Percentiles rank a stretch among this genome's conserved stretches.
Conservation (phyloP, 2,113 vertebrate species). For the Tautogolabrus adspersus region DNA sequence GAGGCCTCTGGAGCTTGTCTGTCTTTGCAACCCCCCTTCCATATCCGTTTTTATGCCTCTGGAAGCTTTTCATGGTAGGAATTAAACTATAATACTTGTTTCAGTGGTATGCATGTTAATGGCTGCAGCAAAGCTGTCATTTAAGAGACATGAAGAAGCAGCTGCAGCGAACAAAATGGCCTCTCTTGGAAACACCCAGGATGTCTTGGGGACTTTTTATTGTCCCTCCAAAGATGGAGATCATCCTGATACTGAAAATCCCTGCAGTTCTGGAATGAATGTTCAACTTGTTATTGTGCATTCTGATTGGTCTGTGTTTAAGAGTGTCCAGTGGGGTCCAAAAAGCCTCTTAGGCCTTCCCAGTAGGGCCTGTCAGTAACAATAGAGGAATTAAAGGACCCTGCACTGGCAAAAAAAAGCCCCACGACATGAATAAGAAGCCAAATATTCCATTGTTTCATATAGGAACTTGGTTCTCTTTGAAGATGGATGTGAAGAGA, state of each 20-base stretch:
- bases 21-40: conserved; percentile 55
- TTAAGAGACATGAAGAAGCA: conserved; percentile 75
- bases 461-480: conserved; percentile 78
- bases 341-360: conserved; percentile 76
- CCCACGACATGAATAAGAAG: conserved; percentile 67
- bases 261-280: conserved; percentile 66
- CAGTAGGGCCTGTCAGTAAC: conserved; percentile 66
- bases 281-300: conserved; percentile 69
- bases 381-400: conserved; percentile 78
- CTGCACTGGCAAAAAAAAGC: conserved; percentile 59
- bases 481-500: conserved; percentile 77
- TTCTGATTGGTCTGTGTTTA: conserved; percentile 76
- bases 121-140: conserved; percentile 78
- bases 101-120: conserved; percentile 78
- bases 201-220: conserved; percentile 67
- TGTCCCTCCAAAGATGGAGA: conserved; percentile 70
- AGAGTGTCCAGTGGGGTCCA: conserved; percentile 76
- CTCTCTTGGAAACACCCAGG: conserved; percentile 69
- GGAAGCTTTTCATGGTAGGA: conserved; percentile 84
- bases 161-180: conserved; percentile 76
- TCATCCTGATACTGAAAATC: conserved; percentile 70
- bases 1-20: conserved; percentile 75
- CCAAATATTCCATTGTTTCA: conserved; percentile 81
- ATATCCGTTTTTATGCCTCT: conserved; percentile 72
- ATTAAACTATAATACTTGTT: conserved; percentile 85